A percentile compares a stretch with the other conserved stretches of the same genome.
Evolutionary conservation across 2,888 invertebrate genomes (phyloP).

Genomic region (Blastobasis lacticolella): DNA sequence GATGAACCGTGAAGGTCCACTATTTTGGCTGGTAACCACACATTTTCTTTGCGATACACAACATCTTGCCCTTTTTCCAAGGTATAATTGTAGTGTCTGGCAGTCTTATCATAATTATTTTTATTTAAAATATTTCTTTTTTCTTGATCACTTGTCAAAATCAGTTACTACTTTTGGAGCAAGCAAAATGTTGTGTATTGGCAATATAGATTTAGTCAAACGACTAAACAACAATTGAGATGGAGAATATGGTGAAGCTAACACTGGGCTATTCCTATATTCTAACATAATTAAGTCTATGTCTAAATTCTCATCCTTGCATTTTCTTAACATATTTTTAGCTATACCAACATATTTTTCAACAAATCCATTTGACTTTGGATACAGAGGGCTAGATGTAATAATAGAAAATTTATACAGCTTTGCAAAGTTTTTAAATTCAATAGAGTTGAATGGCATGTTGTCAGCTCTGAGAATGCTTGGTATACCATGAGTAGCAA

Average conservation of each 20-base stretch:
- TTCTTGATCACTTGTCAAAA: not conserved
- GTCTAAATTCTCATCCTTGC: not conserved
- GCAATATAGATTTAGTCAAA: conserved; percentile 1
- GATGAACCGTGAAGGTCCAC: too few relatives aligned
- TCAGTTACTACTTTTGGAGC: not conserved
- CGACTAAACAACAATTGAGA: conserved; percentile 1
- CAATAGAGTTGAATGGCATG: conserved; percentile 4
- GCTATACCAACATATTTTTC: conserved; percentile 2
- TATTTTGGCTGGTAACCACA: too few relatives aligned
- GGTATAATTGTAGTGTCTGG: too few relatives aligned
- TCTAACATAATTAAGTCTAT: not conserved
- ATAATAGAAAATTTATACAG: not conserved
- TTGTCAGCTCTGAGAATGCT: conserved; percentile 3
- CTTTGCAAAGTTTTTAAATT: conserved; percentile 3
- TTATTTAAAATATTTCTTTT: too few relatives aligned
- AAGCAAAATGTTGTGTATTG: not conserved
- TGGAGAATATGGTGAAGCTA: not conserved
- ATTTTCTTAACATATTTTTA: conserved; percentile 3
- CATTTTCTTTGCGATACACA: too few relatives aligned
- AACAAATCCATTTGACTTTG: conserved; percentile 1
- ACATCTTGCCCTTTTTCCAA: too few relatives aligned
- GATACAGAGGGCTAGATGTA: conserved; percentile 1
- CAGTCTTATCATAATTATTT: too few relatives aligned
- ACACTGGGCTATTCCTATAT: conserved; percentile 2
- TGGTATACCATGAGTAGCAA: conserved; percentile 4